Conservation (phyloP, 1,140 invertebrate genomes). For the Medauroidea extradentata region DNA sequence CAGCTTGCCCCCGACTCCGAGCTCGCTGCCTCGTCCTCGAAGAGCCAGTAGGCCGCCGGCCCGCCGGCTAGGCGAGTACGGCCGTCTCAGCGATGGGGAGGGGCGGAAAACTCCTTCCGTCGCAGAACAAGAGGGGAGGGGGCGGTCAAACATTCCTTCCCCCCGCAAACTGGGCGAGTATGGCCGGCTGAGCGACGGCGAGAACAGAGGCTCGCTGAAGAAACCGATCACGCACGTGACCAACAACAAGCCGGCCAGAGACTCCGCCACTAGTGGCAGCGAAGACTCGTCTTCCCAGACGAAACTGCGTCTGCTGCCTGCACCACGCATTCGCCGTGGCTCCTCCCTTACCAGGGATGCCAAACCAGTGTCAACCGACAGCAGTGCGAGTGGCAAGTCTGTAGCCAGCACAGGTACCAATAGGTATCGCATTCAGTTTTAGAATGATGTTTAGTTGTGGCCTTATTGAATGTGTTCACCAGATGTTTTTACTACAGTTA, state of each 20-base stretch:
- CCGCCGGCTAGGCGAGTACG: constrained; percentile 50
- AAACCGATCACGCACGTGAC: constrained; percentile 32
- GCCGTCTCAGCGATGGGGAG: constrained; percentile 39
- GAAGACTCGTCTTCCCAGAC: constrained; percentile 55
- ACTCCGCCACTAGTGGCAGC: constrained; percentile 31
- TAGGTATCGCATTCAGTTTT: constrained; percentile 68
- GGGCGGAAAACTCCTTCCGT: constrained; percentile 31
- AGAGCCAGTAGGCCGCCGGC: constrained; percentile 51
- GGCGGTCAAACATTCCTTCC: constrained; percentile 55
- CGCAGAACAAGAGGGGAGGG: constrained; percentile 36
- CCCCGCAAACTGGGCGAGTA: constrained; percentile 52
- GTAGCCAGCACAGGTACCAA: constrained; percentile 6
- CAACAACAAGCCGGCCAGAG: constrained; percentile 47
- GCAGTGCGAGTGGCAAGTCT: constrained; percentile 10
- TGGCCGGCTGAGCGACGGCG: constrained; percentile 52
- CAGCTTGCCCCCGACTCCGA: constrained; percentile 48
- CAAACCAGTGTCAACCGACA: constrained; percentile 46
- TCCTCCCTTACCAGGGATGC: constrained; percentile 52
- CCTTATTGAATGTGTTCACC: too few species aligned
- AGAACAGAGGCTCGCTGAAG: constrained; percentile 37
- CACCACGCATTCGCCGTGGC: constrained; percentile 42
- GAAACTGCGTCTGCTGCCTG: constrained; percentile 50
- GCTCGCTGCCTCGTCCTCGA: constrained; percentile 60
- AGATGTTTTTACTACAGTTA: too few species aligned
- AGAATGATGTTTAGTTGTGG: constrained; percentile 28